Evolutionary conservation across 1,140 invertebrate species (phyloP), one percentile per base, ranked within the genome.

Genomic region (Sycobia sp.): DNA sequence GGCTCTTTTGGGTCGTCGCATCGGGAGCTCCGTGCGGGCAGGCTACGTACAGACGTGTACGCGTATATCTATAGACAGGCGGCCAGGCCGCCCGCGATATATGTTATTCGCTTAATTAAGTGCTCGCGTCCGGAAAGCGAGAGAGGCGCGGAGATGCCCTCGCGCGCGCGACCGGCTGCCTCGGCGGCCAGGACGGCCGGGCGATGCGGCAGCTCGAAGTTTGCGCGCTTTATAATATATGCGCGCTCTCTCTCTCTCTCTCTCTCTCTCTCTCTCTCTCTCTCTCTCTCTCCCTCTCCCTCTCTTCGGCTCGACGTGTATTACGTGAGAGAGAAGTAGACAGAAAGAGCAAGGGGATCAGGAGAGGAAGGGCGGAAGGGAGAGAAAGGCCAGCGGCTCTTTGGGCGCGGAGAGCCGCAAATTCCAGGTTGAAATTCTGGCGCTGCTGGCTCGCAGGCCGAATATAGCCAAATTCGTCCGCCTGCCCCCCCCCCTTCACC

Each of bases 21-120:
- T 67, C 46, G 50, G 25, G 4, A 2, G 47, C 25, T n/a, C 8
- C 25, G 47, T 23, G 16, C 46, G 43, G 8, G 10, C 43, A 16
- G n/a, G 53, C 47, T 27, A n/a, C n/a, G 13, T 32, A 32, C 11
- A 11, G 4, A 32, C 11, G 11, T 32, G 11, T 11, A 32, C n/a
- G 25, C 38, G 38, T 29, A 32, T 29, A 5, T 27, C 13, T 1
- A 27, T 41, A n/a, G n/a, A n/a, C n/a, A n/a, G n/a, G n/a, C n/a
- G n/a, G n/a, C n/a, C n/a, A n/a, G n/a, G n/a, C n/a, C n/a, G n/a
- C n/a, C n/a, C n/a, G 47, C 57, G 46, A 53, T 51, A 46, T 46
- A 54, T 29, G 60, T 55, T 62, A 55, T 62, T 54, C 50, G 39
- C 50, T 62, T 62, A 55, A 62, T 62, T 62, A 54, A 62, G 60